Percentiles rank a stretch among this genome's conserved stretches.
phyloP scores from a whole-genome alignment of 2,888 invertebrate species.

The Timema cristinae region DNA sequence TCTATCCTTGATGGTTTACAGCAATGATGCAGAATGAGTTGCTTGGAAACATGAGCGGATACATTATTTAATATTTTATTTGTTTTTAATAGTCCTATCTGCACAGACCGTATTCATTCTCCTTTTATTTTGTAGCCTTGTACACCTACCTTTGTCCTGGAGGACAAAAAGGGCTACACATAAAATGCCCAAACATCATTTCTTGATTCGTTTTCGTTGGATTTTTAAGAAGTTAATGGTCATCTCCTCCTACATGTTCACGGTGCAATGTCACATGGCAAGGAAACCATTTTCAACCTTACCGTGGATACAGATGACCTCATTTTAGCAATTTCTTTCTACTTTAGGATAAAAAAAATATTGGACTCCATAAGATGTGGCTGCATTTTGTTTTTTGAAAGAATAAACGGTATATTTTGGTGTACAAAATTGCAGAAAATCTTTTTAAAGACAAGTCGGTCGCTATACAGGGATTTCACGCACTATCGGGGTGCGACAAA shows the following conservation, averaged over 20 bases:
- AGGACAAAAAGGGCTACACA: no score
- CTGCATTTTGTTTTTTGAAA: not conserved
- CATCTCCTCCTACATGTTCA: no score
- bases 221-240: not conserved
- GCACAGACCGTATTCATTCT: no score
- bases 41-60: no score
- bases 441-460: not conserved
- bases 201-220: not conserved
- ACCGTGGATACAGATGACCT: not conserved
- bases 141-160: no score
- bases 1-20: no score
- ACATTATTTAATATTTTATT: no score
- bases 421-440: constrained; percentile 10
- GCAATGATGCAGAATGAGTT: no score
- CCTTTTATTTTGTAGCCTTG: no score
- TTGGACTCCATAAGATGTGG: constrained; percentile 18
- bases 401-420: constrained; percentile 10
- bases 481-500: constrained; percentile 18
- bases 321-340: constrained; percentile 15
- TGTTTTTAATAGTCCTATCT: no score
- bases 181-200: not conserved
- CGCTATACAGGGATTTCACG: constrained; percentile 1
- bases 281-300: no score
- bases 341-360: not conserved
- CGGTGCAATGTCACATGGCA: no score